phyloP scores from a whole-genome alignment of 2,888 invertebrate species.

The Melieria crassipennis region DNA sequence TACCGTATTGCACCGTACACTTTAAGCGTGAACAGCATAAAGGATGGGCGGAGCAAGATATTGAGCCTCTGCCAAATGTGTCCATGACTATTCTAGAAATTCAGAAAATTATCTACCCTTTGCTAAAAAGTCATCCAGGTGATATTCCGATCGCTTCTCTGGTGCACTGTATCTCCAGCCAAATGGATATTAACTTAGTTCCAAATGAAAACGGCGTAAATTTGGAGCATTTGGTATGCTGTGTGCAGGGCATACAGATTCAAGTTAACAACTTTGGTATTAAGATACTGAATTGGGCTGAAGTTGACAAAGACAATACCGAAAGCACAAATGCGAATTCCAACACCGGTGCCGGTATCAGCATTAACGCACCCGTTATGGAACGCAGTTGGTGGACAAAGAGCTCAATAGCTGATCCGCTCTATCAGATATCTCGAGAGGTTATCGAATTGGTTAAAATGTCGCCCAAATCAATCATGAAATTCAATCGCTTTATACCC shows the following conservation, averaged over 20 bases:
- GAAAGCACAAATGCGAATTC: slow-evolving; percentile 6
- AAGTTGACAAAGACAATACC: slow-evolving; percentile 58
- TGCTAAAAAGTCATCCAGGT: slow-evolving; percentile 61
- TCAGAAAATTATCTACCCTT: slow-evolving; percentile 61
- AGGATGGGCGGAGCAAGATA: slow-evolving; percentile 83
- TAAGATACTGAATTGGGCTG: slow-evolving; percentile 63
- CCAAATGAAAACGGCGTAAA: slow-evolving; percentile 77
- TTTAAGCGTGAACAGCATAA: slow-evolving; percentile 70
- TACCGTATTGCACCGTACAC: slow-evolving; percentile 75
- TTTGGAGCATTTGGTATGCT: slow-evolving; percentile 88
- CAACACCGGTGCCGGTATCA: slow-evolving; percentile 1
- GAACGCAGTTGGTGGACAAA: slow-evolving; percentile 52
- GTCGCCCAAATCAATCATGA: slow-evolving; percentile 82
- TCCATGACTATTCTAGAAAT: slow-evolving; percentile 64
- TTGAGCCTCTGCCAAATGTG: slow-evolving; percentile 72
- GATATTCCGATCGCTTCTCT: slow-evolving; percentile 64
- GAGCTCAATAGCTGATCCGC: slow-evolving; percentile 58
- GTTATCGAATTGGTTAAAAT: slow-evolving; percentile 85
- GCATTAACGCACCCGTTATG: neutral
- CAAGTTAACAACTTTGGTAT: slow-evolving; percentile 66
- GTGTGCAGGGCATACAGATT: slow-evolving; percentile 76
- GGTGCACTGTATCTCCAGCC: slow-evolving; percentile 62
- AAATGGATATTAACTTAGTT: slow-evolving; percentile 56
- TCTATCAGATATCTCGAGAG: slow-evolving; percentile 84
- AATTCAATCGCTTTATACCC: slow-evolving; percentile 88